Conservation (phyloP, 92 coral and sea anemone species). For the Desmophyllum pertusum region DNA sequence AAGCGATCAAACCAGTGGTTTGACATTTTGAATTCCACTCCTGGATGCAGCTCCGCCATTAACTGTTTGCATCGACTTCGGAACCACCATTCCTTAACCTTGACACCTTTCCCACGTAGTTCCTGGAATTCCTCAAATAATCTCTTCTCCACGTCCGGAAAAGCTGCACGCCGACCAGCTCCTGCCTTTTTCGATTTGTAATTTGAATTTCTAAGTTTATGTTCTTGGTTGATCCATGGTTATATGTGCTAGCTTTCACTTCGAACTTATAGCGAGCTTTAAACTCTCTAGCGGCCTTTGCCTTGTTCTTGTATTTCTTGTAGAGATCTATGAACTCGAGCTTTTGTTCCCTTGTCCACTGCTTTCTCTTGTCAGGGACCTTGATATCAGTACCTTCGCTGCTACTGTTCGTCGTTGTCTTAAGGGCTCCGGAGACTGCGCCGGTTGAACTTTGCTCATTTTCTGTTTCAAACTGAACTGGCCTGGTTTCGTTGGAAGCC, state of each 20-base stretch:
- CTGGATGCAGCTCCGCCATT: conserved; percentile 60
- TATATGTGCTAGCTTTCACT: conserved; percentile 46
- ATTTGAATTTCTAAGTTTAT: conserved; percentile 40
- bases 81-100: conserved; percentile 62
- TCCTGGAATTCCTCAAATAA: conserved; percentile 33
- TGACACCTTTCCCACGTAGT: conserved; percentile 38
- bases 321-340: conserved; percentile 56
- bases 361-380: conserved; percentile 56
- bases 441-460: conserved; percentile 25
- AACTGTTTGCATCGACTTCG: conserved; percentile 47
- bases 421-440: conserved; percentile 40
- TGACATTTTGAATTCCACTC: conserved; percentile 68
- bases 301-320: conserved; percentile 54
- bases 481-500: neutral
- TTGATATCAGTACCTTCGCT: conserved; percentile 48
- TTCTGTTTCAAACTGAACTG: conserved; percentile 27
- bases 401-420: conserved; percentile 45
- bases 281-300: conserved; percentile 58
- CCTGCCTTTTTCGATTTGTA: conserved; percentile 45
- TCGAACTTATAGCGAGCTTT: conserved; percentile 49
- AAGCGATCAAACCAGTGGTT: conserved; percentile 9
- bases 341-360: conserved; percentile 54
- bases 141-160: conserved; percentile 54
- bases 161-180: conserved; percentile 57
- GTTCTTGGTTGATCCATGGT: conserved; percentile 50